Evolutionary conservation across 1,140 invertebrate species (phyloP).

Genomic region (Cheumatopsyche charites): DNA sequence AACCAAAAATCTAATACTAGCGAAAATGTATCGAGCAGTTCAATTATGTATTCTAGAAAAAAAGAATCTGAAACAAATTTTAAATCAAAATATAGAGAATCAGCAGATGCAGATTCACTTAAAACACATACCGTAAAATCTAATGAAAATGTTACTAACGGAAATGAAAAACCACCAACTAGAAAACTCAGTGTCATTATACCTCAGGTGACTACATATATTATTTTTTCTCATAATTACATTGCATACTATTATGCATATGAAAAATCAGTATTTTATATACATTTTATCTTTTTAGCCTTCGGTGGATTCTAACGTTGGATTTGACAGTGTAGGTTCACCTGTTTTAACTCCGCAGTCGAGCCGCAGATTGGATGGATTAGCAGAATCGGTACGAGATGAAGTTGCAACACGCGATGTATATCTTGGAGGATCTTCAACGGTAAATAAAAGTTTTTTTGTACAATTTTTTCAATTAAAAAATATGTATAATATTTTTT

Average conservation of each 20-base stretch:
- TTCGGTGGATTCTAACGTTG: neutral
- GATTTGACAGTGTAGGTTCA: neutral
- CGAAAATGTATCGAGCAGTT: neutral
- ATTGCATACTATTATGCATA: neutral
- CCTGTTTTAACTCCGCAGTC: slow-evolving; percentile 59
- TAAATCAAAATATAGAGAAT: slow-evolving; percentile 20
- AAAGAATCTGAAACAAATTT: slow-evolving; percentile 21
- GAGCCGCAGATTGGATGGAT: slow-evolving; percentile 55
- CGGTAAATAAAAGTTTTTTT: slow-evolving; percentile 53
- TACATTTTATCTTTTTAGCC: slow-evolving; percentile 7
- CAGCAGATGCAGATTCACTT: neutral
- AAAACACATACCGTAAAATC: neutral
- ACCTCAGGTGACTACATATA: no score
- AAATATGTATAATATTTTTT: neutral
- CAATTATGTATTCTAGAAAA: slow-evolving; percentile 11
- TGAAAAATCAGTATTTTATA: neutral
- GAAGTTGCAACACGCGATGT: slow-evolving; percentile 57
- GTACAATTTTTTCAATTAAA: neutral
- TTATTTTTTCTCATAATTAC: slow-evolving; percentile 15
- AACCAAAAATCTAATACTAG: neutral
- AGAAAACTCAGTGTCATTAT: slow-evolving; percentile 58
- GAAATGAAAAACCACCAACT: slow-evolving; percentile 32
- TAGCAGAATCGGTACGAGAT: slow-evolving; percentile 57
- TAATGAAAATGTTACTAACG: neutral
- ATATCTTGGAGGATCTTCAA: slow-evolving; percentile 62